phyloP scores from a whole-genome alignment of 2,888 invertebrate species.

The Pollenia amentaria region DNA sequence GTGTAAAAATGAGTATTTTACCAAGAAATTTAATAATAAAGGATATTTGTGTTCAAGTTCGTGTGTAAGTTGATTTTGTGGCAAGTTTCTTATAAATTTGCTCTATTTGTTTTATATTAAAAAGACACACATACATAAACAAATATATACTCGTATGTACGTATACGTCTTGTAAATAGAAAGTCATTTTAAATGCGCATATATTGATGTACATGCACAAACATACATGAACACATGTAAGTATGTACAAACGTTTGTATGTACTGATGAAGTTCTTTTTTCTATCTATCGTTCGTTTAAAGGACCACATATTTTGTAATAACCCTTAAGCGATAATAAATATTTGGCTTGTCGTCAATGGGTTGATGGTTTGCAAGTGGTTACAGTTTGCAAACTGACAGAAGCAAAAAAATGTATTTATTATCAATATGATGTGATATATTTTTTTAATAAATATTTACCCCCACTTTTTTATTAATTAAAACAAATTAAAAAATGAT shows the following conservation, averaged over 20 bases:
- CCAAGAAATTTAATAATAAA: constrained; percentile 38
- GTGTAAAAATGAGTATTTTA: constrained; percentile 11
- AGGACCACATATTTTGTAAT: constrained; percentile 55
- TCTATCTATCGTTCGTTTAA: constrained; percentile 20
- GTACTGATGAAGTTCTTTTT: constrained; percentile 1
- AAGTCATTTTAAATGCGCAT: constrained; percentile 59
- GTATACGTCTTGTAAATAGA: background rate
- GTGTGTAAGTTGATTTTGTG: constrained; percentile 17
- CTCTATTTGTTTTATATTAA: background rate
- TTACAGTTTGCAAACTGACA: constrained; percentile 26
- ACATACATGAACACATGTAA: background rate
- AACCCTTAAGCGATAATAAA: constrained; percentile 64
- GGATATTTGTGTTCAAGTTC: constrained; percentile 23
- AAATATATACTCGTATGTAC: background rate
- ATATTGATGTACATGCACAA: constrained; percentile 29
- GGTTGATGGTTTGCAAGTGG: constrained; percentile 45
- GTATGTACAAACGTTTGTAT: background rate
- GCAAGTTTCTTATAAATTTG: constrained; percentile 17
- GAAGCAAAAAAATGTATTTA: constrained; percentile 14
- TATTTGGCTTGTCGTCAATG: constrained; percentile 60
- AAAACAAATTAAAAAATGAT: no score
- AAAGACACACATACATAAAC: background rate
- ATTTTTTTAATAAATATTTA: background rate
- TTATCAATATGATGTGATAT: background rate
- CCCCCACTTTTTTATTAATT: no score